Evolutionary conservation across 2,113 vertebrate species (phyloP).

Genomic region (Tupaia chinensis): DNA sequence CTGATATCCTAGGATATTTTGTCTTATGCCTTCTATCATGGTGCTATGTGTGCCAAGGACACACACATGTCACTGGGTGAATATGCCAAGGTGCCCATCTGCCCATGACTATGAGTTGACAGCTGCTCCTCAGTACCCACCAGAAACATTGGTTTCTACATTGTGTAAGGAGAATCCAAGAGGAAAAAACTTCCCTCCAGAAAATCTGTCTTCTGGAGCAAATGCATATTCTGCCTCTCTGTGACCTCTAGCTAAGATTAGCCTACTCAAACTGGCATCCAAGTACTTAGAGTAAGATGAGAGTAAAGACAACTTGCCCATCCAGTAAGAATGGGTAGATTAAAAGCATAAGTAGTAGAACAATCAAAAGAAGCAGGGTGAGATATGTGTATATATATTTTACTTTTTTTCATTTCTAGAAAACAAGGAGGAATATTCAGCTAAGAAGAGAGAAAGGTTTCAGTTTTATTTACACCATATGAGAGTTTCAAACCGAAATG

Average conservation of each 20-base stretch:
- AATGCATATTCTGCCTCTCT: not conserved
- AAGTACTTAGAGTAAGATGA: not conserved
- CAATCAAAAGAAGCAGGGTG: not conserved
- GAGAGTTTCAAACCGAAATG: conserved; percentile 43
- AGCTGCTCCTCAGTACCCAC: not conserved
- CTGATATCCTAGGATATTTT: not conserved
- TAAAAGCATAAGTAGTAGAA: not conserved
- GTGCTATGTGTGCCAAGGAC: not conserved
- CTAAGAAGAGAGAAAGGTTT: not conserved
- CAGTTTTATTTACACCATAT: not conserved
- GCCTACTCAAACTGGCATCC: not conserved
- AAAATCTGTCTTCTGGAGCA: not conserved
- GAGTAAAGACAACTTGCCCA: not conserved
- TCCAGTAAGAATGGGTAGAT: not conserved
- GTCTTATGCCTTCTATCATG: not conserved
- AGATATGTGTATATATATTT: fast-evolving
- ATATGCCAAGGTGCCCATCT: conserved; percentile 32
- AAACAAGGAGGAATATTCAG: not conserved
- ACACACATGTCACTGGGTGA: not conserved
- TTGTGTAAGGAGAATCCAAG: not conserved
- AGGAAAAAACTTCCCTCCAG: not conserved
- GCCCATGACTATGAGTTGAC: not conserved
- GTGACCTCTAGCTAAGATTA: fast-evolving
- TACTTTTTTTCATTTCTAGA: conserved; percentile 18
- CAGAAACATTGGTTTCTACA: not conserved